Evolutionary conservation across 2,888 invertebrate species (phyloP).

Genomic region (Trimorus sp.): DNA sequence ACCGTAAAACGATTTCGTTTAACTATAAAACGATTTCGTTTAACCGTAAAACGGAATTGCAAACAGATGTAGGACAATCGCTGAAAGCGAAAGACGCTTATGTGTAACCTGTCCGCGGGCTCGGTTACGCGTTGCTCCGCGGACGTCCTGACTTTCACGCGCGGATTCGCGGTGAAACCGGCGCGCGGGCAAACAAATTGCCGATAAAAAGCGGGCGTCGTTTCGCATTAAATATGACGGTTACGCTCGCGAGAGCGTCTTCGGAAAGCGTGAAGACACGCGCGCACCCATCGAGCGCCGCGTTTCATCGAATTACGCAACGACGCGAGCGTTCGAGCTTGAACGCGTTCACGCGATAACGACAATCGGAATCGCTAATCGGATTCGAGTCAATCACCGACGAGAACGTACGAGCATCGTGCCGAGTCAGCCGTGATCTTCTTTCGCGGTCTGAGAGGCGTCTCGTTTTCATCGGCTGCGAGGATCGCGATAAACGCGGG

Average conservation of each 20-base stretch:
- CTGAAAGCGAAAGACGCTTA: constrained; percentile 45
- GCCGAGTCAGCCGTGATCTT: neutral
- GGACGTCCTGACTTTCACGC: constrained; percentile 75
- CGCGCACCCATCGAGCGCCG: constrained; percentile 44
- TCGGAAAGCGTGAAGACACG: constrained; percentile 79
- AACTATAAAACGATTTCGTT: too few relatives aligned
- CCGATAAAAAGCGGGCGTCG: constrained; percentile 53
- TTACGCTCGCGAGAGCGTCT: constrained; percentile 76
- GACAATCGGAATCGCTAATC: constrained; percentile 47
- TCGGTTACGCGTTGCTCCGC: constrained; percentile 58
- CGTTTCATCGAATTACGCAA: constrained; percentile 70
- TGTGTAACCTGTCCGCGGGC: constrained; percentile 26
- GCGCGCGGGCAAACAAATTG: constrained; percentile 51
- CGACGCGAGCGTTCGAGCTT: constrained; percentile 64
- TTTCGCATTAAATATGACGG: constrained; percentile 64
- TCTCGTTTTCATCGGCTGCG: constrained; percentile 1
- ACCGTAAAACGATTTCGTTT: too few relatives aligned
- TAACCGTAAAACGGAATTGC: too few relatives aligned
- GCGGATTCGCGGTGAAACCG: constrained; percentile 70
- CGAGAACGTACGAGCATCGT: neutral
- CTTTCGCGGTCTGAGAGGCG: neutral
- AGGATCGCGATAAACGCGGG: neutral
- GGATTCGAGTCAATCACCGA: constrained; percentile 30
- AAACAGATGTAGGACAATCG: constrained; percentile 26
- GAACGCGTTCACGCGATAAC: constrained; percentile 57